phyloP scores from a whole-genome alignment of 2,113 vertebrate species.

The Varanus salvator region DNA sequence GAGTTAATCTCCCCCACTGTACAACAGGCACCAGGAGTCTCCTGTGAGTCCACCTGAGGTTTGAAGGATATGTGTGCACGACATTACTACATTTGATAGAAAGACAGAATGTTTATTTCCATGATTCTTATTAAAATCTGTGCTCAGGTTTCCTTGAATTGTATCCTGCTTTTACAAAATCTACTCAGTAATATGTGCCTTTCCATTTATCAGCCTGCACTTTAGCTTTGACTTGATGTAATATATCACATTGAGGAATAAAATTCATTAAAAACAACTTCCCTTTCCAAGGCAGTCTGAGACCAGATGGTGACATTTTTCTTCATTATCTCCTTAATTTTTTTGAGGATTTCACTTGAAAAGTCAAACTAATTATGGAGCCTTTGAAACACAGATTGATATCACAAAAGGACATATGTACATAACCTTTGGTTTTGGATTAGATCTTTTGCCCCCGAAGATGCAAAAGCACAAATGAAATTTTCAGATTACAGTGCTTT shows the following conservation, averaged over 20 bases:
- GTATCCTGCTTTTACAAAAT: background rate
- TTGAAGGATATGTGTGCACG: too few species aligned
- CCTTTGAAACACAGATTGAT: constrained; percentile 32
- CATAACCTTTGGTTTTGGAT: constrained; percentile 41
- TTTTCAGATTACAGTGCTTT: background rate
- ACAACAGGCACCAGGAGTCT: too few species aligned
- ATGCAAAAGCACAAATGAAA: constrained; percentile 35
- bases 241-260: constrained; percentile 36
- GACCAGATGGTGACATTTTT: constrained; percentile 73
- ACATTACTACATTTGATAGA: too few species aligned
- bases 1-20: too few species aligned
- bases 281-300: constrained; percentile 45
- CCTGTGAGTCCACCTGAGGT: too few species aligned
- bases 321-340: constrained; percentile 47
- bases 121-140: background rate
- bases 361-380: constrained; percentile 55
- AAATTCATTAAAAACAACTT: background rate
- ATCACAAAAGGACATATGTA: background rate
- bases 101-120: background rate
- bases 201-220: constrained; percentile 37
- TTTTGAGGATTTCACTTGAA: constrained; percentile 66
- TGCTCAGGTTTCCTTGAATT: background rate
- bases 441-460: constrained; percentile 49
- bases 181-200: background rate
- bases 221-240: constrained; percentile 53